Evolutionary conservation across 2,113 vertebrate genomes (phyloP).

Genomic region (Dasypus novemcinctus): DNA sequence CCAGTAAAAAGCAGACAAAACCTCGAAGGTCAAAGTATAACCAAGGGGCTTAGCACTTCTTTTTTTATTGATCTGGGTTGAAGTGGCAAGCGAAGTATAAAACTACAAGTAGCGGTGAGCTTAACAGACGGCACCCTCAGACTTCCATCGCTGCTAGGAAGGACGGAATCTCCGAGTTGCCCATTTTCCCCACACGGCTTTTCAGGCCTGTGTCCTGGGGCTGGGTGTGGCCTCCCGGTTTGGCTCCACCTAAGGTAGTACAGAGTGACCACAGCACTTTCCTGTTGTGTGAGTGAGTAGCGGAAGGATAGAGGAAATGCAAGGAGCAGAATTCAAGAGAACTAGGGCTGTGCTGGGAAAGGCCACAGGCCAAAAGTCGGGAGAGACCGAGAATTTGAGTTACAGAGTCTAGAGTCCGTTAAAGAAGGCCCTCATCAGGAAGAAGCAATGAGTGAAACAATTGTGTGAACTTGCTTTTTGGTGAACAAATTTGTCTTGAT

Average conservation of each 20-base stretch:
- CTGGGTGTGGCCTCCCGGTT: neutral
- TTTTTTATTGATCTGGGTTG: neutral
- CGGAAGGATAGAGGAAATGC: rapidly evolving
- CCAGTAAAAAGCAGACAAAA: neutral
- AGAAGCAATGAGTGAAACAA: neutral
- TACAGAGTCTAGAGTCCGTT: neutral
- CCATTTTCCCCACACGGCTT: neutral
- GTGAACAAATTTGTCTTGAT: neutral
- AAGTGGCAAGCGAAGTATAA: neutral
- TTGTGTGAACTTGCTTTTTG: neutral
- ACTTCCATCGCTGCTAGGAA: neutral
- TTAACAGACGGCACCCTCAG: neutral
- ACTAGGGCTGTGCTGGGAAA: neutral
- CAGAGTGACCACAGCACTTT: neutral
- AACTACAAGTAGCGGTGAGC: neutral
- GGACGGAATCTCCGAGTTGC: neutral
- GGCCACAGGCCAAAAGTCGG: rapidly evolving
- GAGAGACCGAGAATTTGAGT: neutral
- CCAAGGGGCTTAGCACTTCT: neutral
- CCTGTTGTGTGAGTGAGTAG: rapidly evolving
- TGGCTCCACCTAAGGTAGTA: neutral
- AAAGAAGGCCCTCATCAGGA: neutral
- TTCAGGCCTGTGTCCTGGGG: neutral
- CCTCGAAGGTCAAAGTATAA: neutral
- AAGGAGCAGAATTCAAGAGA: neutral